Percentiles rank a stretch among this genome's conserved stretches.
These are phyloP conservation scores for Cervus canadensis DNA, from an alignment of 2,113 vertebrate species.

Conservation along the genomic window DNA sequence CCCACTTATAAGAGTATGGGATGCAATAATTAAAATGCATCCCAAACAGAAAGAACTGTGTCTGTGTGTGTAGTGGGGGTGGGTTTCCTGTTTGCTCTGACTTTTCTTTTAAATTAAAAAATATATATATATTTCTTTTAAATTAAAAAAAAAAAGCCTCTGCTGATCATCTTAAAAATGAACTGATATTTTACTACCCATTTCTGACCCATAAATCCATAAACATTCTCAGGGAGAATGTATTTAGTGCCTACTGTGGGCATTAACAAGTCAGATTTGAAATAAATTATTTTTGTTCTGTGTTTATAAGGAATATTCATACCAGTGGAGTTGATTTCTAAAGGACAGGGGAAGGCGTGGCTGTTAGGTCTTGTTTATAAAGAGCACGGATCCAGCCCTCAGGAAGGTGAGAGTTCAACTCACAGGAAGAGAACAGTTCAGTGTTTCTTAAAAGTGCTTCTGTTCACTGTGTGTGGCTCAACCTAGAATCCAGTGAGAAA, in stretches of 20 bases:
- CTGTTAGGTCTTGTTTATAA: not conserved
- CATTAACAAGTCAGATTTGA: not conserved
- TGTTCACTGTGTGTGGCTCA: not conserved
- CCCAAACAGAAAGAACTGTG: not conserved
- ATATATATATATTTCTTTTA: not conserved
- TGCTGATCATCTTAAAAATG: not conserved
- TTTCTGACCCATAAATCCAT: not conserved
- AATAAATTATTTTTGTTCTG: not conserved
- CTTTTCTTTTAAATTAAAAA: not conserved
- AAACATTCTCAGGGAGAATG: not conserved
- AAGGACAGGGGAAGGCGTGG: not conserved
- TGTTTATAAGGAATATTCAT: not conserved
- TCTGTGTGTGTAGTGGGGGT: not conserved
- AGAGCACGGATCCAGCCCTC: not conserved
- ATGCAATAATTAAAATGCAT: not conserved
- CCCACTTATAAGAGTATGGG: not conserved
- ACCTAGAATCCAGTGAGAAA: not conserved
- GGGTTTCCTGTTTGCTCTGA: not conserved
- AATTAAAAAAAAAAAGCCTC: not conserved
- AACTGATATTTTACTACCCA: not conserved
- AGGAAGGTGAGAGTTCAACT: not conserved
- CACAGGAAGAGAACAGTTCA: not conserved
- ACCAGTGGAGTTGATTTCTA: not conserved
- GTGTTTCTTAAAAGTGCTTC: not conserved
- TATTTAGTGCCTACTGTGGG: not conserved